Conservation (phyloP, 2,797 vertebrate genomes). For the Mareca penelope region DNA sequence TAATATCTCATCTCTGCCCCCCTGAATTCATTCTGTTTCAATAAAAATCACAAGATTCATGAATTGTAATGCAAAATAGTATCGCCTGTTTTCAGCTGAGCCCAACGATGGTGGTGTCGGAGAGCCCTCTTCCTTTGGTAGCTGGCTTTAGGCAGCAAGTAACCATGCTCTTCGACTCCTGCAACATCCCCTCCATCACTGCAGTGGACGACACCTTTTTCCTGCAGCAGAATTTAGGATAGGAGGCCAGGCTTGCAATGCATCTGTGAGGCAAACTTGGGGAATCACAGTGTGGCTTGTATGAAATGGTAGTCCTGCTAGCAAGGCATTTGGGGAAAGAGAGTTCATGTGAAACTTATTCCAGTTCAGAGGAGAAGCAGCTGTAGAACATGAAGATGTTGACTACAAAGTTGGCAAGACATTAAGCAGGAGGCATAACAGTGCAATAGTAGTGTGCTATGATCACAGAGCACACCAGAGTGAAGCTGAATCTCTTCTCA, state of each 20-base stretch:
- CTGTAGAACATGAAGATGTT: background rate
- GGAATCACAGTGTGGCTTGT: background rate
- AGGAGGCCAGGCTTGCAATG: background rate
- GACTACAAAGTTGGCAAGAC: background rate
- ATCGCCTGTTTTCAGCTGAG: conserved; percentile 42
- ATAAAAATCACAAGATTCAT: conserved; percentile 30
- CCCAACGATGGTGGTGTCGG: background rate
- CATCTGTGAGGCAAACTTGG: background rate
- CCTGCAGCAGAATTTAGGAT: background rate
- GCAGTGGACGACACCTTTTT: too few relatives aligned
- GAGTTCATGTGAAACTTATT: background rate
- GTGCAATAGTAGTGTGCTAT: background rate
- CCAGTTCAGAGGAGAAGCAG: background rate
- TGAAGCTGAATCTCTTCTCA: background rate
- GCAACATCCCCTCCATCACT: conserved; percentile 35
- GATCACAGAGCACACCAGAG: background rate
- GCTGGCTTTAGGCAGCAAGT: conserved; percentile 6
- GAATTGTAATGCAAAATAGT: conserved; percentile 60
- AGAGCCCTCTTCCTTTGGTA: conserved; percentile 4
- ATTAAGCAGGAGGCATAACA: background rate
- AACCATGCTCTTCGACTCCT: background rate
- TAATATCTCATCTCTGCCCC: conserved; percentile 11
- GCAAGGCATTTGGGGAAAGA: background rate
- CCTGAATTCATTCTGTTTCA: conserved; percentile 36
- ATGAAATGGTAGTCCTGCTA: background rate